phyloP scores from a whole-genome alignment of 2,797 vertebrate species.

The Pseudochirops cupreus region DNA sequence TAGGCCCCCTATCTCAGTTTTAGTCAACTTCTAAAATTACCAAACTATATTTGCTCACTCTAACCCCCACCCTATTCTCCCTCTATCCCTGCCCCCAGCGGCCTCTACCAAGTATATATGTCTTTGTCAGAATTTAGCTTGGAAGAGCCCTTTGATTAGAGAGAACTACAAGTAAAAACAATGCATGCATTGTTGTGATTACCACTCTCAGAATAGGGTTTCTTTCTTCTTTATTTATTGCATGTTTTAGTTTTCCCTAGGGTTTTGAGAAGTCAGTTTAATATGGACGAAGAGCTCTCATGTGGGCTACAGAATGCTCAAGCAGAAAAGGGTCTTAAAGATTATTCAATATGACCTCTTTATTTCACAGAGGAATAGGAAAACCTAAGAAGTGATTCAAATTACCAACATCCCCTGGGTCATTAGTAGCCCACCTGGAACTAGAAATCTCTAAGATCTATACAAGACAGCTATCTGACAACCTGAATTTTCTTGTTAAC shows the following conservation, averaged over 20 bases:
- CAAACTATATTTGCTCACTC: constrained; percentile 43
- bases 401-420: neutral
- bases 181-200: neutral
- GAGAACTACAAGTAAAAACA: neutral
- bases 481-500: neutral
- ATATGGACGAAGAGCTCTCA: neutral
- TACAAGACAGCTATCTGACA: neutral
- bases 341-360: neutral
- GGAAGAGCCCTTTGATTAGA: neutral
- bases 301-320: neutral
- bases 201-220: neutral
- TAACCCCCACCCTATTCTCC: neutral
- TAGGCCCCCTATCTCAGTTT: neutral
- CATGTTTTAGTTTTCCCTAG: neutral
- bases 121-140: neutral
- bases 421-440: neutral
- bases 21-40: constrained; percentile 38
- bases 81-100: neutral
- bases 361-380: neutral
- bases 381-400: neutral
- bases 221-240: neutral
- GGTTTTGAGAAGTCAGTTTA: neutral
- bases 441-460: neutral
- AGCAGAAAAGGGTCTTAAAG: neutral
- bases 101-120: neutral